Conservation (phyloP, 2,888 invertebrate species). For the Druceiella hillmani region DNA sequence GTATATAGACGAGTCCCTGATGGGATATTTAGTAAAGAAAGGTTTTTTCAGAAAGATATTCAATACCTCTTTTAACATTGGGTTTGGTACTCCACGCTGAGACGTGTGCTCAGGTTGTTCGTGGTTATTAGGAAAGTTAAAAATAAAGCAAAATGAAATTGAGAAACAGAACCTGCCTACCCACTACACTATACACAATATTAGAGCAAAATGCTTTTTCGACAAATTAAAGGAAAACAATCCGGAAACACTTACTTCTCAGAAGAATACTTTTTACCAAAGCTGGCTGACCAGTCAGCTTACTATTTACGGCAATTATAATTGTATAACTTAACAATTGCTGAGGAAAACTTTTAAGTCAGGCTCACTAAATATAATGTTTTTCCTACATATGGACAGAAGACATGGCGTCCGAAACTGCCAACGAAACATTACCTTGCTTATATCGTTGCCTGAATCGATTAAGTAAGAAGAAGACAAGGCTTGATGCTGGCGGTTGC, state of each 20-base stretch:
- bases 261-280: conserved; percentile 13
- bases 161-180: conserved; percentile 19
- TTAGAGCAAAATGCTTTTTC: conserved; percentile 9
- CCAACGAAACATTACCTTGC: conserved; percentile 1
- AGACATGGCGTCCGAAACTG: background rate
- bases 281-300: conserved; percentile 3
- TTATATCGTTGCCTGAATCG: no score
- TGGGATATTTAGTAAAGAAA: conserved; percentile 16
- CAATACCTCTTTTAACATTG: conserved; percentile 19
- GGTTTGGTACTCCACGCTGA: conserved; percentile 19
- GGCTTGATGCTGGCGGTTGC: no score
- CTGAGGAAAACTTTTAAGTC: no score
- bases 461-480: no score
- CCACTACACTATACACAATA: conserved; percentile 18
- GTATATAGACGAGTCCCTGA: conserved; percentile 12
- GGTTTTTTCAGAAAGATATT: conserved; percentile 21
- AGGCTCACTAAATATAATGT: no score
- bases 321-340: no score
- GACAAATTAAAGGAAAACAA: conserved; percentile 16
- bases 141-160: conserved; percentile 15
- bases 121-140: conserved; percentile 17
- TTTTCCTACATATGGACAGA: no score
- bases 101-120: conserved; percentile 22
- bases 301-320: conserved; percentile 5
- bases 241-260: conserved; percentile 17